phyloP scores from a whole-genome alignment of 2,797 vertebrate genomes.

The Myotis pilosus region DNA sequence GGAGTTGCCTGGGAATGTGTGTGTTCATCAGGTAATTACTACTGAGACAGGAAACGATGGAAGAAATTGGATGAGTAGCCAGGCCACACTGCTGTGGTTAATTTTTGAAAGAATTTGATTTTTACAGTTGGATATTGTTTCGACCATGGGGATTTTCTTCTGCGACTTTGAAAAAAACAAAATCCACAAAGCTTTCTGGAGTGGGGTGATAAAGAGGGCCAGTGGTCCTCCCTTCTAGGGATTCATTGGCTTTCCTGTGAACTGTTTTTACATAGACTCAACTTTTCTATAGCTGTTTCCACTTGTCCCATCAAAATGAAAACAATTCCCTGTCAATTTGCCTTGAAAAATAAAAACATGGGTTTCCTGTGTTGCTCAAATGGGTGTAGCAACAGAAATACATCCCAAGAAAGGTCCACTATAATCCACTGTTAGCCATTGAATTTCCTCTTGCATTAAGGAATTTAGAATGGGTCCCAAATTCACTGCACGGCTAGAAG shows the following conservation, averaged over 20 bases:
- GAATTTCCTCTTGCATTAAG: conserved; percentile 9
- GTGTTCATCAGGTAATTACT: neutral
- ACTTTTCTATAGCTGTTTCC: neutral
- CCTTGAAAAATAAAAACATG: neutral
- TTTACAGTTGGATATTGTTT: neutral
- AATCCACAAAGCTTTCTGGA: conserved; percentile 2
- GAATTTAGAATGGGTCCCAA: neutral
- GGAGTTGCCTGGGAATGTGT: neutral
- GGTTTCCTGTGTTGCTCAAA: neutral
- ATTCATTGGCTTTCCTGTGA: neutral
- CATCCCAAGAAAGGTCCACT: neutral
- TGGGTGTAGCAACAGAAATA: neutral
- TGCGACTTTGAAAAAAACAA: neutral
- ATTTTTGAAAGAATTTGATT: neutral
- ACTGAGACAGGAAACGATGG: neutral
- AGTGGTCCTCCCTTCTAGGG: neutral
- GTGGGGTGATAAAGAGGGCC: neutral
- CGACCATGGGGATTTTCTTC: neutral
- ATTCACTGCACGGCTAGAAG: neutral
- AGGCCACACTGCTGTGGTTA: neutral
- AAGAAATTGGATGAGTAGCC: neutral
- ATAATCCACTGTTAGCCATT: neutral
- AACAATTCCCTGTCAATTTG: neutral
- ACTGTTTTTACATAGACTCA: neutral
- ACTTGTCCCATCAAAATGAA: neutral